Evolutionary conservation across 1,140 invertebrate species (phyloP).

Genomic region (Diuraphis noxia): DNA sequence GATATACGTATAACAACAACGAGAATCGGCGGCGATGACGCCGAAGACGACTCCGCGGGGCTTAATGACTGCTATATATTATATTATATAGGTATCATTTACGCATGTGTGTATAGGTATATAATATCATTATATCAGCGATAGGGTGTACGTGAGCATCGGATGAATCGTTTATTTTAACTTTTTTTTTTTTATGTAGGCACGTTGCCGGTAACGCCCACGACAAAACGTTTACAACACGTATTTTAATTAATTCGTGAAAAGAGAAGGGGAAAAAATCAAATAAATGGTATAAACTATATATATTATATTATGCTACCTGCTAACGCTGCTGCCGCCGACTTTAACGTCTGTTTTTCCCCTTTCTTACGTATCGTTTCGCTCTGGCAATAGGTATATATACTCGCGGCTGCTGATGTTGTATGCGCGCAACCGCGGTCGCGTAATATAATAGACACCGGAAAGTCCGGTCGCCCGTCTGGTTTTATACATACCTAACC

Average conservation of each 20-base stretch:
- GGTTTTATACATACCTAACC: not conserved
- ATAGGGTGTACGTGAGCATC: not conserved
- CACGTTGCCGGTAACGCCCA: not conserved
- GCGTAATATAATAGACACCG: not conserved
- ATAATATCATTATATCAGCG: conserved; percentile 6
- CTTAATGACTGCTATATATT: not conserved
- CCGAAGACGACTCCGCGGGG: not conserved
- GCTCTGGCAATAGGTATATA: no score
- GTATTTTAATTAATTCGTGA: conserved; percentile 22
- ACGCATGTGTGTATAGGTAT: not conserved
- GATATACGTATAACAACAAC: not conserved
- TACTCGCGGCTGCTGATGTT: not conserved
- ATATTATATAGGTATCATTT: not conserved
- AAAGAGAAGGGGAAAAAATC: not conserved
- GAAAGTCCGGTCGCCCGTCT: not conserved
- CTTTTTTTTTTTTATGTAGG: not conserved
- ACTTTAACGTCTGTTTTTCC: not conserved
- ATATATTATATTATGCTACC: not conserved
- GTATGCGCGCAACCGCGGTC: not conserved
- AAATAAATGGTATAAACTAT: not conserved
- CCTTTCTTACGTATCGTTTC: not conserved
- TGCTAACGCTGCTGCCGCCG: not conserved
- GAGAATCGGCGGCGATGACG: not conserved
- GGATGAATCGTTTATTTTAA: not conserved
- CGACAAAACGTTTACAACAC: not conserved